These are phyloP conservation scores for Actinia tenebrosa DNA, from an alignment of 64 coral and sea anemone genomes.

Conservation along the genomic window DNA sequence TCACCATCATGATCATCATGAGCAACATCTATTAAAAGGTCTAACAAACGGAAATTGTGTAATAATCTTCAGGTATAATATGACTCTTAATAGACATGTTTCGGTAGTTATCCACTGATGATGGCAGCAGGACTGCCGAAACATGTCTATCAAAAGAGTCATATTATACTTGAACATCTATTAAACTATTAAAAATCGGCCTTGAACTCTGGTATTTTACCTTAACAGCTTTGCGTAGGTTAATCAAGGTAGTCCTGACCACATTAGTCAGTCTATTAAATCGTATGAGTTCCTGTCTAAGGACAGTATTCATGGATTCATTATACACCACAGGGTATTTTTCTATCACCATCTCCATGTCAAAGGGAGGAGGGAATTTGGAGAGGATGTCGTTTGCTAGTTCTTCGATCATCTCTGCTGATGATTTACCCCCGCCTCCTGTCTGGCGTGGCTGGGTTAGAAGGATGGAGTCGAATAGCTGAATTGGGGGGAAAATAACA, in stretches of 20 bases:
- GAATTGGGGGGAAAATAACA: neutral
- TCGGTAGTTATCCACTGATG: no score
- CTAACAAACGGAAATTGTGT: no score
- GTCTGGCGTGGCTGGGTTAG: slow-evolving; percentile 91
- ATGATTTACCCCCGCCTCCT: slow-evolving; percentile 89
- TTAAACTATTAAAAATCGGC: no score
- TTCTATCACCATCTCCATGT: slow-evolving; percentile 90
- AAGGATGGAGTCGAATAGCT: slow-evolving; percentile 91
- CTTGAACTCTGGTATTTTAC: slow-evolving; percentile 26
- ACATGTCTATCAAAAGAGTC: no score
- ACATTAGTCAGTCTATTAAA: slow-evolving; percentile 89
- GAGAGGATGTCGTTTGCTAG: slow-evolving; percentile 84
- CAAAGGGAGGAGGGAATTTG: slow-evolving; percentile 88
- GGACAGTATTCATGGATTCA: slow-evolving; percentile 98
- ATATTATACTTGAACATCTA: no score
- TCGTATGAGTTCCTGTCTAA: slow-evolving; percentile 93
- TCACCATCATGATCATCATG: neutral
- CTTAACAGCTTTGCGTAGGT: slow-evolving; percentile 90
- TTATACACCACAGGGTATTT: slow-evolving; percentile 92
- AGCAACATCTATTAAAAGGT: no score
- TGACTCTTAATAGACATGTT: no score
- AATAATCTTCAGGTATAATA: no score
- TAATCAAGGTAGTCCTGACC: slow-evolving; percentile 64
- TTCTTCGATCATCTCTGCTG: slow-evolving; percentile 95
- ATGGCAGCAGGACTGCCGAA: no score